A percentile compares a stretch with the other conserved stretches of the same genome.
phyloP scores from a whole-genome alignment of 1,140 invertebrate genomes.

The Brachionus sp. region DNA sequence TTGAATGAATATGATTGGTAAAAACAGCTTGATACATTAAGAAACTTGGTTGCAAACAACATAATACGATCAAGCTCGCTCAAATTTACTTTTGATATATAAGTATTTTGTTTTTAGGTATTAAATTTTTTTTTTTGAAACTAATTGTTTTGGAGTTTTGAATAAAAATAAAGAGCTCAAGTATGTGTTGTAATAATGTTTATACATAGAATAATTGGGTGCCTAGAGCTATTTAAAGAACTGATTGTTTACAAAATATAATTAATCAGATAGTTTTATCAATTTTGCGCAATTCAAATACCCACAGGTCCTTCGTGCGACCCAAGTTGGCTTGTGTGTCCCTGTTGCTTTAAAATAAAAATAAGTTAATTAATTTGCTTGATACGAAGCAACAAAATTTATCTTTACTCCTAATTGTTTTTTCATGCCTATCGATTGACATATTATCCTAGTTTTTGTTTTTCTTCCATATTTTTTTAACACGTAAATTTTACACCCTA shows the following conservation, averaged over 20 bases:
- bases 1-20: background rate
- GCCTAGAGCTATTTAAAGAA: background rate
- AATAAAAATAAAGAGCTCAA: constrained; percentile 17
- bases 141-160: constrained; percentile 28
- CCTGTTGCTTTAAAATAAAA: background rate
- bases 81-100: background rate
- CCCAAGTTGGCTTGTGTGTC: background rate
- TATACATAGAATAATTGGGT: background rate
- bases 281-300: background rate
- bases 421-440: background rate
- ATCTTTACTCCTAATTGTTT: background rate
- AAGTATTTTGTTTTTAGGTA: constrained; percentile 21
- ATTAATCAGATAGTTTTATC: constrained; percentile 4
- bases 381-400: background rate
- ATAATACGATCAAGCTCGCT: background rate
- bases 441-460: constrained; percentile 12
- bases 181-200: constrained; percentile 37
- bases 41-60: constrained; percentile 5
- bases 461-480: background rate
- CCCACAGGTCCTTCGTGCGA: background rate
- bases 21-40: background rate
- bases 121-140: background rate
- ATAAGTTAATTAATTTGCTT: background rate
- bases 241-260: background rate
- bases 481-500: constrained; percentile 23